phyloP scores from a whole-genome alignment of 37 sponge, comb jelly and placozoan species.

The Petrosia ficiformis region DNA sequence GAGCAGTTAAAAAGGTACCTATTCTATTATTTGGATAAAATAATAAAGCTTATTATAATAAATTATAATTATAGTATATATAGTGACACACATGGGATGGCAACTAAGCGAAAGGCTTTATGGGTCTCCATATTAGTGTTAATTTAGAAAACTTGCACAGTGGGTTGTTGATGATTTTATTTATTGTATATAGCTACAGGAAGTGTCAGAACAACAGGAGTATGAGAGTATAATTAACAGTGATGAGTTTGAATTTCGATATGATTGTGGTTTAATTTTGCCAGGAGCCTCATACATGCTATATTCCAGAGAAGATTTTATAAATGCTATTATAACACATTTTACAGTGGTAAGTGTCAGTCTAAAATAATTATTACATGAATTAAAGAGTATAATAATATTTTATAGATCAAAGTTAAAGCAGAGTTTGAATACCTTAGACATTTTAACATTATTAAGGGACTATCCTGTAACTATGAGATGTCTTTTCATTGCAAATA shows the following conservation, averaged over 20 bases:
- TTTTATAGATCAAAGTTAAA: background rate
- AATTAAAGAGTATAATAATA: background rate
- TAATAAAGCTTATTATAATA: too few relatives aligned
- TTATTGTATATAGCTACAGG: too few relatives aligned
- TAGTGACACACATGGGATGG: background rate
- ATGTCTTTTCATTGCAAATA: background rate
- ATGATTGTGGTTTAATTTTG: slow-evolving; percentile 5
- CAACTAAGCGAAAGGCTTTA: slow-evolving; percentile 19
- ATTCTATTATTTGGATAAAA: too few relatives aligned
- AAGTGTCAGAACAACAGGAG: too few relatives aligned
- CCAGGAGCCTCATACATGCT: background rate
- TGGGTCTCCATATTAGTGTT: too few relatives aligned
- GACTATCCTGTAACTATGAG: background rate
- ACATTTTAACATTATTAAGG: background rate
- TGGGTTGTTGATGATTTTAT: too few relatives aligned
- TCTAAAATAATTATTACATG: background rate
- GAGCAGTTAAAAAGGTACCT: too few relatives aligned
- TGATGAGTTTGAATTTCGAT: slow-evolving; percentile 12
- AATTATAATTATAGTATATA: too few relatives aligned
- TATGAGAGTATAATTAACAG: background rate
- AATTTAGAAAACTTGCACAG: background rate
- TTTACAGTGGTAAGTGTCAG: background rate
- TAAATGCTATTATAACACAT: background rate
- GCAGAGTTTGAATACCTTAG: background rate
- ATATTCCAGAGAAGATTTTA: background rate